Conservation (phyloP, 2,113 vertebrate genomes). For the Neolamprologus falcicula region DNA sequence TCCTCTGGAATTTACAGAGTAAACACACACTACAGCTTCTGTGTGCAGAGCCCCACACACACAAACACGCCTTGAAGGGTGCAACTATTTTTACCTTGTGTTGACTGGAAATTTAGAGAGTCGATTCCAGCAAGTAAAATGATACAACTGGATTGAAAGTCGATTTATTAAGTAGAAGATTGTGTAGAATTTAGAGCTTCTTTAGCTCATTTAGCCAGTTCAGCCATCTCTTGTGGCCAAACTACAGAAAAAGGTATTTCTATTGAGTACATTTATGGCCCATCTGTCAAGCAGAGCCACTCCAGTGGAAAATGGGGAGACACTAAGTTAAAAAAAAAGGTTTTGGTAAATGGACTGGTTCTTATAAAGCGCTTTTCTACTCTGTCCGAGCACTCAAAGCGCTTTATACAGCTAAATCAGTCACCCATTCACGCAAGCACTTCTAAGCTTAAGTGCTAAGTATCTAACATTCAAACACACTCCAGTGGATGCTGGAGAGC, state of each 20-base stretch:
- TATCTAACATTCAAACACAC: too few species aligned
- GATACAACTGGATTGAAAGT: neutral
- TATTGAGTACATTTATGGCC: neutral
- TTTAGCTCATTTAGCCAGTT: neutral
- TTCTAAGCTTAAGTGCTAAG: too few species aligned
- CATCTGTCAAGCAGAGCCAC: neutral
- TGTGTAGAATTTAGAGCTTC: neutral
- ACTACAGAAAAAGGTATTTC: neutral
- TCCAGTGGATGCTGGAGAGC: fast-evolving
- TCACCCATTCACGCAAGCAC: too few species aligned
- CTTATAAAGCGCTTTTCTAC: too few species aligned
- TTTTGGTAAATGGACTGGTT: neutral
- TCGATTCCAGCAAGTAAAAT: neutral
- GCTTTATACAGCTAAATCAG: fast-evolving
- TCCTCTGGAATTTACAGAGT: slow-evolving; percentile 40
- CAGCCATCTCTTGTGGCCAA: neutral
- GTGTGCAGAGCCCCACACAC: neutral
- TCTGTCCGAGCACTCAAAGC: too few species aligned
- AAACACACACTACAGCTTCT: slow-evolving; percentile 21
- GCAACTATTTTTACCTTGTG: neutral
- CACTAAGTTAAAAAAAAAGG: neutral
- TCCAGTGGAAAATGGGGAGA: neutral
- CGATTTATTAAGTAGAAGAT: fast-evolving
- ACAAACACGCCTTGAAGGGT: neutral
- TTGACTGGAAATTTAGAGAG: neutral